Percentiles rank a stretch among this genome's conserved stretches.
These are phyloP conservation scores for Zaprionus bogoriensis DNA, from an alignment of 2,888 invertebrate species.

Conservation along the genomic window DNA sequence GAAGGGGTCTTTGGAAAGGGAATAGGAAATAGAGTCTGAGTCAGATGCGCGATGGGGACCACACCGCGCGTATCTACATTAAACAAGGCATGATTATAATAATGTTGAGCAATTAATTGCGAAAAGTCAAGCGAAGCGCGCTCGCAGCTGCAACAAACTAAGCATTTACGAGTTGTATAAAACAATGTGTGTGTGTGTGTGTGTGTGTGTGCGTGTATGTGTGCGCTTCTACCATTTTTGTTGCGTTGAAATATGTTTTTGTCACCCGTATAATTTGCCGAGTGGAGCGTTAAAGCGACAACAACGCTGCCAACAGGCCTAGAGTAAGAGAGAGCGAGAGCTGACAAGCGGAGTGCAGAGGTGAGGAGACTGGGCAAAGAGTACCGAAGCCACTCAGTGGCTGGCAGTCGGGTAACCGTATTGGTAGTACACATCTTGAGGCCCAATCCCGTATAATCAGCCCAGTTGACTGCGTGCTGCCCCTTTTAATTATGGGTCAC, in stretches of 20 bases:
- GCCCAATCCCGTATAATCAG: slow-evolving; percentile 76
- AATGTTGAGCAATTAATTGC: slow-evolving; percentile 77
- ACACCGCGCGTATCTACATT: slow-evolving; percentile 69
- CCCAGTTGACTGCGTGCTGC: slow-evolving; percentile 52
- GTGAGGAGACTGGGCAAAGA: background rate
- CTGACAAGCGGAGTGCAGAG: background rate
- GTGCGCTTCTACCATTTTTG: slow-evolving; percentile 54
- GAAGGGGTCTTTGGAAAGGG: slow-evolving; percentile 8
- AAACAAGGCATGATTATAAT: slow-evolving; percentile 68
- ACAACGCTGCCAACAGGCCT: slow-evolving; percentile 49
- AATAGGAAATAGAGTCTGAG: too few species aligned
- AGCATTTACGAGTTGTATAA: slow-evolving; percentile 48
- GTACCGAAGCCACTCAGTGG: slow-evolving; percentile 18
- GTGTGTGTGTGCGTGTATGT: slow-evolving; percentile 15
- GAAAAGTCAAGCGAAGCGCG: slow-evolving; percentile 46
- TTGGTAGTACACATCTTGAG: slow-evolving; percentile 57
- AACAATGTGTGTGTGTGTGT: slow-evolving; percentile 21
- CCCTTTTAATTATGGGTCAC: slow-evolving; percentile 74
- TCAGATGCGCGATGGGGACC: too few species aligned
- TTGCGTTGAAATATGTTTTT: slow-evolving; percentile 69
- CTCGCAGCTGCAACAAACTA: slow-evolving; percentile 66
- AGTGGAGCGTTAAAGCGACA: slow-evolving; percentile 74
- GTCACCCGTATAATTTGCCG: slow-evolving; percentile 77
- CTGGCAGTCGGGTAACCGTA: slow-evolving; percentile 12
- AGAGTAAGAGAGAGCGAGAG: slow-evolving; percentile 6